Evolutionary conservation across 1,140 invertebrate genomes (phyloP).

Genomic region (Yoshiicerus persimilis): DNA sequence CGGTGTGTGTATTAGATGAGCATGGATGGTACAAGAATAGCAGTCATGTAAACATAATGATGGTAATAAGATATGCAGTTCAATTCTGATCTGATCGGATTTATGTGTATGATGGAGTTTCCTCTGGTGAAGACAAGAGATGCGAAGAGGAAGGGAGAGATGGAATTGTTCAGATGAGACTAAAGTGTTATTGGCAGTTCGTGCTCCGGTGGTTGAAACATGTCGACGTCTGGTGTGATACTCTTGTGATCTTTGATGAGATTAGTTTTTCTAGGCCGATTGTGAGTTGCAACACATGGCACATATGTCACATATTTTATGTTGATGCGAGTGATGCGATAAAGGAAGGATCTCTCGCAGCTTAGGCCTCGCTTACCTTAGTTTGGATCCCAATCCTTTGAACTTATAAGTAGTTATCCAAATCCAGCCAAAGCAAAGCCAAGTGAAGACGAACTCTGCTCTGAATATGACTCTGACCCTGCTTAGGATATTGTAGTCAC

Average conservation of each 20-base stretch:
- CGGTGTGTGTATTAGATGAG: background rate
- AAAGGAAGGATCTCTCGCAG: background rate
- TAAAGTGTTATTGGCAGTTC: slow-evolving; percentile 1
- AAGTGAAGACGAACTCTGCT: background rate
- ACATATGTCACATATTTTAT: slow-evolving; percentile 9
- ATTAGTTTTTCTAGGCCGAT: background rate
- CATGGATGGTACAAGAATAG: background rate
- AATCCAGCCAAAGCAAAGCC: too few relatives aligned
- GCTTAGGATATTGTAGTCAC: background rate
- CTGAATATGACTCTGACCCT: background rate
- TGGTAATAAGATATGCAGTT: background rate
- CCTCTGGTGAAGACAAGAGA: background rate
- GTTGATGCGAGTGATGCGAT: background rate
- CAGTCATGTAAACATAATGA: background rate
- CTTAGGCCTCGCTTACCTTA: background rate
- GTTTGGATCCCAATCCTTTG: background rate
- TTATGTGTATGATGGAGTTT: background rate
- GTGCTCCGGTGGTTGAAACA: slow-evolving; percentile 3
- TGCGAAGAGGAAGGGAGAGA: background rate
- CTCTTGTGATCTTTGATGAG: background rate
- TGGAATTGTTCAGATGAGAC: background rate
- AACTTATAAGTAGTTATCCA: background rate
- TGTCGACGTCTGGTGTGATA: background rate
- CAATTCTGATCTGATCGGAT: background rate
- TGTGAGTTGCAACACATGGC: background rate